Conservation (phyloP, 2,888 invertebrate genomes). For the Limenitis camilla region DNA sequence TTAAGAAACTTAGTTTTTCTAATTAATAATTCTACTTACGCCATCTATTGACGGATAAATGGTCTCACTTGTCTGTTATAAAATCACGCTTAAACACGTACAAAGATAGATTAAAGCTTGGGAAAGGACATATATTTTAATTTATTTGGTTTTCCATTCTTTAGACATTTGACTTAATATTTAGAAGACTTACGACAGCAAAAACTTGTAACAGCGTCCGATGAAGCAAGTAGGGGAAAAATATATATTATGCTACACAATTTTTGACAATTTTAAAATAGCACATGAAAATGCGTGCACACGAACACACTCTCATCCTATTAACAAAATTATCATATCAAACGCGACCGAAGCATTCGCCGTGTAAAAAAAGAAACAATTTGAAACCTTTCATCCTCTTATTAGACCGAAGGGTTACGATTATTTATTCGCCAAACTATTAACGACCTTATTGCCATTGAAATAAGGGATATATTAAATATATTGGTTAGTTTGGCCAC, state of each 20-base stretch:
- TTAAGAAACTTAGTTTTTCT: no score
- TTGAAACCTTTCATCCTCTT: constrained; percentile 67
- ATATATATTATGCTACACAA: neutral
- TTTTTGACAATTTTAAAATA: constrained; percentile 33
- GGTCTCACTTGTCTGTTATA: no score
- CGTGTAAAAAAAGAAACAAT: constrained; percentile 55
- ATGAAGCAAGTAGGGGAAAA: no score
- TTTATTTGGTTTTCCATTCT: no score
- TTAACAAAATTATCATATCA: constrained; percentile 70
- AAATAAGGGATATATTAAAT: constrained; percentile 23
- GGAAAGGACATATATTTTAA: no score
- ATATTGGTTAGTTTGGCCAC: constrained; percentile 31
- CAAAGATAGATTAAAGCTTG: no score
- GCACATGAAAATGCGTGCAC: constrained; percentile 54
- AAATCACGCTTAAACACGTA: no score
- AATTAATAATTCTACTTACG: no score
- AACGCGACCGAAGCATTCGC: constrained; percentile 56
- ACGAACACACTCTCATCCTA: constrained; percentile 56
- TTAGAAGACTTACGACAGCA: no score
- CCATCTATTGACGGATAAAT: no score
- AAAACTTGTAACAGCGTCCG: no score
- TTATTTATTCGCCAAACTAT: constrained; percentile 19
- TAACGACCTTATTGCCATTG: constrained; percentile 3
- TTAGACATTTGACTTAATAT: no score
- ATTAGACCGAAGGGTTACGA: constrained; percentile 58